Evolutionary conservation across 2,113 vertebrate species (phyloP), one percentile per base, ranked within the genome.

Genomic region (Bos indicus): DNA sequence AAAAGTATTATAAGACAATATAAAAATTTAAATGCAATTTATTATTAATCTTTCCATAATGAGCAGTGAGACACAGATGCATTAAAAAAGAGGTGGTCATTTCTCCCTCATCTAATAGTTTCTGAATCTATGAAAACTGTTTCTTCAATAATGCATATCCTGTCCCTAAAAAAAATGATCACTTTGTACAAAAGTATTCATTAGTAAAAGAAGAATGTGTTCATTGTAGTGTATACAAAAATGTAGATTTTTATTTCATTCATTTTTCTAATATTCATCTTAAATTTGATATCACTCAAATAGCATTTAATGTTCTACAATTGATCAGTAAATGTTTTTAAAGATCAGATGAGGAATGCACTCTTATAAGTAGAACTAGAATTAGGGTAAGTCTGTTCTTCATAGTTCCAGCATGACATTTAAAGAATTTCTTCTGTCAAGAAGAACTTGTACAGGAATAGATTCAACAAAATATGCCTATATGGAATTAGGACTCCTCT

Each of bases 371-470:
- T 33, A 56, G 57, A 62, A 3, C 30, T 56, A 88, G 25, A 92
- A 85, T 91, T 88, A 87, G 26, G 12, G 51, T 8, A 86, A 57
- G 51, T 46, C 36, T 56, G 15, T 17, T 8, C 89, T 80, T 51
- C 25, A 77, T 54, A 87, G n/a, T 84, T 95, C 92, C 28, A 46
- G 11, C 33, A 71, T 97, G 84, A 62, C 93, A 95, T 95, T 96
- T 95, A 92, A 95, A 83, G 57, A 96, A 95, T 91, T 94, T 14
- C 3, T 81, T 94, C 71, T 97, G 77, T 82, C 43, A 57, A 80
- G 88, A 96, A 67, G 9, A 92, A 94, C 54, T 60, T 93, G 59
- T 40, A 93, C 26, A 88, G 40, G 12, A 93, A 96, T 88, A 94
- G 30, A 84, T 90, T 94, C 43, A 82, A 67, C 30, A 74, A 92